Evolutionary conservation across 2,113 vertebrate genomes (phyloP).

Genomic region (Pitta sordida): DNA sequence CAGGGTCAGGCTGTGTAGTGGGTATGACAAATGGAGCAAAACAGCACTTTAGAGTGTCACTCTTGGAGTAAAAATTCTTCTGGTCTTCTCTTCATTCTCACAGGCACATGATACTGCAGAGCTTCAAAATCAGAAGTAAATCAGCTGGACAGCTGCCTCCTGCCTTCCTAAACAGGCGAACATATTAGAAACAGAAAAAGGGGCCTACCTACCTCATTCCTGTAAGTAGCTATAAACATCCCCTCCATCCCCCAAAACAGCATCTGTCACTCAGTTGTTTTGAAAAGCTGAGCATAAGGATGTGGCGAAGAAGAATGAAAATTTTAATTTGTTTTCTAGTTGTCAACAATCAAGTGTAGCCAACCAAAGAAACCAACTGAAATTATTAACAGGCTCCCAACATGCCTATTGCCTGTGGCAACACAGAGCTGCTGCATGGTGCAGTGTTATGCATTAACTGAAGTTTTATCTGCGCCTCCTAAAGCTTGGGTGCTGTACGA

Average conservation of each 20-base stretch:
- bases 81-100: background rate
- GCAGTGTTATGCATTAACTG: background rate
- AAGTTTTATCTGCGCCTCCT: background rate
- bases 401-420: background rate
- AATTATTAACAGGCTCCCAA: background rate
- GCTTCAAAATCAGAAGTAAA: constrained; percentile 1
- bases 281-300: background rate
- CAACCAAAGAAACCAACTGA: background rate
- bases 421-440: background rate
- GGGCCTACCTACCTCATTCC: background rate
- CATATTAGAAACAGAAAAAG: background rate
- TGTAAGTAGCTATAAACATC: background rate
- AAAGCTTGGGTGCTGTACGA: background rate
- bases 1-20: background rate
- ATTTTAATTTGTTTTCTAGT: background rate
- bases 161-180: constrained; percentile 21
- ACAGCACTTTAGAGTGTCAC: background rate
- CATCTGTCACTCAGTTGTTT: background rate
- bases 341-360: background rate
- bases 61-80: background rate
- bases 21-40: background rate
- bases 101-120: background rate
- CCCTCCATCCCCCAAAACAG: background rate
- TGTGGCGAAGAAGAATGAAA: background rate
- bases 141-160: background rate